Percentiles rank a stretch among this genome's conserved stretches.
phyloP scores from a whole-genome alignment of 2,797 vertebrate species.

The Lophius americanus region DNA sequence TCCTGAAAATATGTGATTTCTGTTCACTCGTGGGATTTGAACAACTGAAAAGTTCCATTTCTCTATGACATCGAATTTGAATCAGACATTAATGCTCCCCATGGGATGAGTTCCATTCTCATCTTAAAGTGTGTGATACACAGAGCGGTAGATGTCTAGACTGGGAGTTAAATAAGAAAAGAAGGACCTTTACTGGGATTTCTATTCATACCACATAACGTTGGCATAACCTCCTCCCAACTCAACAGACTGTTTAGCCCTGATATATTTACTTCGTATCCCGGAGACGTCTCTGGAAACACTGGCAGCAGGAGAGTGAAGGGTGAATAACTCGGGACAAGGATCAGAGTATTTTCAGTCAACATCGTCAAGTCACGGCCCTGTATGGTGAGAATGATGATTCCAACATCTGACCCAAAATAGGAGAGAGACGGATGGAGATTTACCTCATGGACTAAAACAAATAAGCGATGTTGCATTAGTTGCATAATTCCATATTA shows the following conservation, averaged over 20 bases:
- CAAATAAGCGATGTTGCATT: too few species aligned
- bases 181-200: slow-evolving; percentile 13
- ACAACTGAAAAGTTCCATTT: too few species aligned
- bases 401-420: slow-evolving; percentile 38
- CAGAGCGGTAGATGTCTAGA: too few species aligned
- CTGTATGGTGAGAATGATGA: slow-evolving; percentile 35
- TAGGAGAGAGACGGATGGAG: slow-evolving; percentile 20
- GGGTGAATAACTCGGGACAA: slow-evolving; percentile 33
- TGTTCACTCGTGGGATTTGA: too few species aligned
- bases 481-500: background rate
- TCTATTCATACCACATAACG: slow-evolving; percentile 31
- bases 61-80: background rate
- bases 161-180: background rate
- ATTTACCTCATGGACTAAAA: background rate
- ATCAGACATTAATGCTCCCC: background rate
- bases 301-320: slow-evolving; percentile 47
- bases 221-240: slow-evolving; percentile 31
- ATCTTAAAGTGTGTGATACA: too few species aligned
- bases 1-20: too few species aligned
- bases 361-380: slow-evolving; percentile 32
- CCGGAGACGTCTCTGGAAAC: slow-evolving; percentile 57
- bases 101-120: background rate
- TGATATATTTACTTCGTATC: slow-evolving; percentile 74
- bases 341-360: slow-evolving; percentile 49
- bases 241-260: slow-evolving; percentile 40